These are phyloP conservation scores for Anser cygnoides DNA, from an alignment of 2,113 vertebrate species.

Conservation along the genomic window DNA sequence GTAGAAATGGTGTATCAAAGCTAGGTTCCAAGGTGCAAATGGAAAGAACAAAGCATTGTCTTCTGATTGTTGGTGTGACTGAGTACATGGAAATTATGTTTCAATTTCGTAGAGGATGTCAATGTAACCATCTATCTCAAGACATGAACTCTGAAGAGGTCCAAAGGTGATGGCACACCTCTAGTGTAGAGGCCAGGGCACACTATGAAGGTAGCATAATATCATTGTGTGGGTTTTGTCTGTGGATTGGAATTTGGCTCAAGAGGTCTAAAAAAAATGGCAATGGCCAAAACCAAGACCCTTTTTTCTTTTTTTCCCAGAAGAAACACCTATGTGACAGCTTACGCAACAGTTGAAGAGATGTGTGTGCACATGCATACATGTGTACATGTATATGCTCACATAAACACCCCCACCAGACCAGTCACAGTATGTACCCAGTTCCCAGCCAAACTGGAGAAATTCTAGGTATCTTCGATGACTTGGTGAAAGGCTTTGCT, in stretches of 20 bases:
- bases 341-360: background rate
- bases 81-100: background rate
- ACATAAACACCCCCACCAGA: background rate
- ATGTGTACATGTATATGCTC: fast-evolving
- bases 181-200: background rate
- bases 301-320: background rate
- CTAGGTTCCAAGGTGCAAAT: background rate
- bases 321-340: background rate
- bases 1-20: background rate
- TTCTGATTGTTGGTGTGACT: background rate
- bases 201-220: background rate
- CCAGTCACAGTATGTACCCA: background rate
- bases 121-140: background rate
- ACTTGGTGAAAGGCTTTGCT: background rate
- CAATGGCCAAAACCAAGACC: background rate
- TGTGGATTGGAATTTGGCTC: background rate
- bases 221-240: background rate
- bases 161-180: background rate
- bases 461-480: background rate
- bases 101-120: background rate
- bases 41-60: background rate
- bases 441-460: background rate
- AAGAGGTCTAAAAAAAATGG: background rate
- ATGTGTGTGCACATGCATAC: fast-evolving
- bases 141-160: background rate